Evolutionary conservation across 1,140 invertebrate genomes (phyloP).

Genomic region (Calephelis nemesis): DNA sequence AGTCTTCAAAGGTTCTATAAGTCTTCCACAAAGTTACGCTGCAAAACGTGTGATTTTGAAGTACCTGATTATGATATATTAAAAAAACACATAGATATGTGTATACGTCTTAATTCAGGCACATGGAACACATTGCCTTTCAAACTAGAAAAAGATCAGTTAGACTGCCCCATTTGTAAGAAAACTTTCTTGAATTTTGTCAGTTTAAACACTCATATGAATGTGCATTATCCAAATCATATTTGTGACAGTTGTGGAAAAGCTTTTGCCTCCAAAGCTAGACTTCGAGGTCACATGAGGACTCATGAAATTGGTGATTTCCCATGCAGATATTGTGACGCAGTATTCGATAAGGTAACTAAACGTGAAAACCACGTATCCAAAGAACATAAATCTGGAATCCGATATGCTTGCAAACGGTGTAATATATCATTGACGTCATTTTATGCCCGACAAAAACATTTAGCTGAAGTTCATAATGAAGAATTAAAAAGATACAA

Average conservation of each 20-base stretch:
- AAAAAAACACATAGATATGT: slow-evolving; percentile 50
- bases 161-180: slow-evolving; percentile 76
- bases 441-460: slow-evolving; percentile 61
- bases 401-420: slow-evolving; percentile 61
- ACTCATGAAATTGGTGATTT: slow-evolving; percentile 62
- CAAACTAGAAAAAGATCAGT: slow-evolving; percentile 63
- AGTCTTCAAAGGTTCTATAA: slow-evolving; percentile 57
- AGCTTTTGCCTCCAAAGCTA: slow-evolving; percentile 74
- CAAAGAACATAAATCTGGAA: slow-evolving; percentile 60
- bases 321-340: slow-evolving; percentile 68
- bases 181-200: slow-evolving; percentile 66
- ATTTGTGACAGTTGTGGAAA: slow-evolving; percentile 76
- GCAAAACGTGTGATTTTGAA: slow-evolving; percentile 55
- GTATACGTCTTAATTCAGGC: slow-evolving; percentile 35
- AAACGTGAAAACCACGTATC: slow-evolving; percentile 65
- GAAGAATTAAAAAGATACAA: slow-evolving; percentile 65
- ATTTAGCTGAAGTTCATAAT: slow-evolving; percentile 62
- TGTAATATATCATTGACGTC: slow-evolving; percentile 57
- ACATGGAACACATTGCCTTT: slow-evolving; percentile 62
- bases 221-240: slow-evolving; percentile 69
- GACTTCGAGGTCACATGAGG: slow-evolving; percentile 74
- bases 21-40: slow-evolving; percentile 36
- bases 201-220: slow-evolving; percentile 73
- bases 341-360: slow-evolving; percentile 67
- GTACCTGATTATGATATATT: slow-evolving; percentile 48